phyloP scores from a whole-genome alignment of 2,888 invertebrate species.

The Elegia similella region DNA sequence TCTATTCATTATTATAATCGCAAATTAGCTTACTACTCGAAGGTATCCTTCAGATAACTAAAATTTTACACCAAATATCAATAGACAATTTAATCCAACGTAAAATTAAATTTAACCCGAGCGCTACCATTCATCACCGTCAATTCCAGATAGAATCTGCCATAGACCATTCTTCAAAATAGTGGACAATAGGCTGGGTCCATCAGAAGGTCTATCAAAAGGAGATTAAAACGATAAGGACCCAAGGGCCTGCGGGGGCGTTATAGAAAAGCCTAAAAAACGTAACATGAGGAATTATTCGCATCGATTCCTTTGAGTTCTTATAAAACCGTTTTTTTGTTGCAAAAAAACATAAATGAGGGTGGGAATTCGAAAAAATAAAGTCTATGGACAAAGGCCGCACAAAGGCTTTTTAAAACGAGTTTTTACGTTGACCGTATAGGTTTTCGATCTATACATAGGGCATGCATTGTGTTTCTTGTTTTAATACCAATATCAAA shows the following conservation, averaged over 20 bases:
- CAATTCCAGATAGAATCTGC: constrained; percentile 30
- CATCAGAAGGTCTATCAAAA: constrained; percentile 77
- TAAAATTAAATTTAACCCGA: constrained; percentile 24
- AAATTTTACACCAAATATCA: too few relatives aligned
- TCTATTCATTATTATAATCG: too few relatives aligned
- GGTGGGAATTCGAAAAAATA: constrained; percentile 62
- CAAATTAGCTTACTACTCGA: too few relatives aligned
- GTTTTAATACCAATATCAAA: constrained; percentile 16
- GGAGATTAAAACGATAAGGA: constrained; percentile 75
- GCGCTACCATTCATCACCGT: constrained; percentile 61
- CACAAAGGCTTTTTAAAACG: constrained; percentile 65
- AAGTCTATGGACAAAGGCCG: constrained; percentile 67
- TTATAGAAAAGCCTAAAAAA: constrained; percentile 61
- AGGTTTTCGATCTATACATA: constrained; percentile 45
- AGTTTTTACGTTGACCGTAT: constrained; percentile 64
- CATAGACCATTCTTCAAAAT: constrained; percentile 45
- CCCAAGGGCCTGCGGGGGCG: constrained; percentile 70
- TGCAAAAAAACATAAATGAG: constrained; percentile 73
- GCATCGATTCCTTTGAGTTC: constrained; percentile 78
- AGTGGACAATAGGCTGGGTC: constrained; percentile 70
- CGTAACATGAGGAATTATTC: constrained; percentile 80
- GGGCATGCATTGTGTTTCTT: constrained; percentile 20
- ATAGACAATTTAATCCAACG: constrained; percentile 17
- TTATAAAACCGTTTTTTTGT: constrained; percentile 74
- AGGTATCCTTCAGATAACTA: too few relatives aligned